Conservation (phyloP, 2,113 vertebrate genomes). For the Casuarius casuarius region DNA sequence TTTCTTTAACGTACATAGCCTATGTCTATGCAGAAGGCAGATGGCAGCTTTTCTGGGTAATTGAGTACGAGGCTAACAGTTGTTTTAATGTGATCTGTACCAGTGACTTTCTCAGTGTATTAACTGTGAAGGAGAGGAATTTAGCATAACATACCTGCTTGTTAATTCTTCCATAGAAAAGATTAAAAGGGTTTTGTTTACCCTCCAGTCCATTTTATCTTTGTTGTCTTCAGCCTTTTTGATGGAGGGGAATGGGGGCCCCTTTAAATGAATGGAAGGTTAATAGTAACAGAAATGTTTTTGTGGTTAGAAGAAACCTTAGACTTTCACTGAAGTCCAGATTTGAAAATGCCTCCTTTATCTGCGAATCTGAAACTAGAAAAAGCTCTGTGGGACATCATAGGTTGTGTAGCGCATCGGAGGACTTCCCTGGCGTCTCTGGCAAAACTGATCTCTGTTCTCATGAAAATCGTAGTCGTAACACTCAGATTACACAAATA, state of each 20-base stretch:
- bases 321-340: not conserved
- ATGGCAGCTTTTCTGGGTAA: not conserved
- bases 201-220: not conserved
- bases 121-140: conserved; percentile 1
- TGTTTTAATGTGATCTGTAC: not conserved
- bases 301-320: not conserved
- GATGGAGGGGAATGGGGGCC: not conserved
- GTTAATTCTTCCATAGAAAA: not conserved
- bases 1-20: not conserved
- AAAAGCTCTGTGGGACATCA: not conserved
- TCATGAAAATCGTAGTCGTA: not conserved
- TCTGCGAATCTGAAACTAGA: not conserved
- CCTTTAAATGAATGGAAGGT: not conserved
- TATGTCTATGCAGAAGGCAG: not conserved
- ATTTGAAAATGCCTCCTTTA: not conserved
- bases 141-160: not conserved
- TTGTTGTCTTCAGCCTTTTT: not conserved
- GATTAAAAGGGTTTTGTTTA: conserved; percentile 23
- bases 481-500: not conserved
- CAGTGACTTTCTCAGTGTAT: not conserved
- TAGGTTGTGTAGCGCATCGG: not conserved
- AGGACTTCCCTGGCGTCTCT: not conserved
- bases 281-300: not conserved
- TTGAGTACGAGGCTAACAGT: not conserved
- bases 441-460: not conserved